phyloP scores from a whole-genome alignment of 1,140 invertebrate species.

The Cyrtorhinus lividipennis region DNA sequence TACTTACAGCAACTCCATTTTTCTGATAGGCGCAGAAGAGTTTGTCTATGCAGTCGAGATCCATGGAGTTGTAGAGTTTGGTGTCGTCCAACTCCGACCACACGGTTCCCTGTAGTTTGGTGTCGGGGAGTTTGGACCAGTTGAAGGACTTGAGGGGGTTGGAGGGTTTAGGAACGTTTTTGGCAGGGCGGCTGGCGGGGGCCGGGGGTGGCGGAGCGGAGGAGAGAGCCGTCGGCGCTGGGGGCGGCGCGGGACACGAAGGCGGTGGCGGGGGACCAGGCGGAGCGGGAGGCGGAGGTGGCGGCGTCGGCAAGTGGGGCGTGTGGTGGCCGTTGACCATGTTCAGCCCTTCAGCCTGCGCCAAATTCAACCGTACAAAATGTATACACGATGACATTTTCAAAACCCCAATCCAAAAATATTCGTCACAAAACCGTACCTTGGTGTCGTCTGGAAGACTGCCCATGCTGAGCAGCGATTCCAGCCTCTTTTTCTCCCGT shows the following conservation, averaged over 20 bases:
- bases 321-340: slow-evolving; percentile 23
- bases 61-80: slow-evolving; percentile 80
- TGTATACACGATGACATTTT: neutral
- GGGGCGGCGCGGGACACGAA: slow-evolving; percentile 34
- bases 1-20: slow-evolving; percentile 57
- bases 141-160: slow-evolving; percentile 94
- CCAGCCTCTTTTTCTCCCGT: slow-evolving; percentile 62
- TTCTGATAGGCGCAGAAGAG: slow-evolving; percentile 93
- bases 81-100: slow-evolving; percentile 90
- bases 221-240: slow-evolving; percentile 38
- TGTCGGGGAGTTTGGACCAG: slow-evolving; percentile 87
- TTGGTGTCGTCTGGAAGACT: slow-evolving; percentile 87
- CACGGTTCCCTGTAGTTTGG: slow-evolving; percentile 75
- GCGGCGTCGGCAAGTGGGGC: slow-evolving; percentile 33
- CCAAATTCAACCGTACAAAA: no score
- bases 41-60: slow-evolving; percentile 82
- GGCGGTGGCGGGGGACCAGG: slow-evolving; percentile 38
- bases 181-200: slow-evolving; percentile 38
- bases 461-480: slow-evolving; percentile 70
- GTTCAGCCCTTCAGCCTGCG: slow-evolving; percentile 26
- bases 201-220: slow-evolving; percentile 39
- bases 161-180: slow-evolving; percentile 74
- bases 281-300: slow-evolving; percentile 43
- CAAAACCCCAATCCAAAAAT: neutral
- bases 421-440: no score